phyloP scores from a whole-genome alignment of 2,888 invertebrate species.

The Noctua pronuba region DNA sequence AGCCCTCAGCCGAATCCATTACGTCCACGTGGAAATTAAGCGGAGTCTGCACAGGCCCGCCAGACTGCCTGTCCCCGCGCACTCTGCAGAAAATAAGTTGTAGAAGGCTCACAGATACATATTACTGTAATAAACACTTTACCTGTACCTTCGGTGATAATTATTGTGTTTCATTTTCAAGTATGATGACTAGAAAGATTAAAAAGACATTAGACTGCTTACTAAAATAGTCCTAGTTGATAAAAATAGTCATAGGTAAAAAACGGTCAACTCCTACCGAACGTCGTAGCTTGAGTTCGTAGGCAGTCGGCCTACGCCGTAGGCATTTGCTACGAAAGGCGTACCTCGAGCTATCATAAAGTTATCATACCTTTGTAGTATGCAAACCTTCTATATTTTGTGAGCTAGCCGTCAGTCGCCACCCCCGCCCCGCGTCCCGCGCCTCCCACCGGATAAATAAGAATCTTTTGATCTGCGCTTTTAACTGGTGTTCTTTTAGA shows the following conservation, averaged over 20 bases:
- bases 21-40: constrained; percentile 40
- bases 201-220: neutral
- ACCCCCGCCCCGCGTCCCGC: neutral
- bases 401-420: neutral
- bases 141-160: neutral
- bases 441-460: constrained; percentile 45
- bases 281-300: neutral
- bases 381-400: constrained; percentile 17
- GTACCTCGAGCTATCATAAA: constrained; percentile 6
- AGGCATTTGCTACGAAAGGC: constrained; percentile 38
- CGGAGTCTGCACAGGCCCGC: neutral
- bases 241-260: neutral
- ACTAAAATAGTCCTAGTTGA: neutral
- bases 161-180: neutral
- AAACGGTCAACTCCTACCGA: neutral
- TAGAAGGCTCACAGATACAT: constrained; percentile 8
- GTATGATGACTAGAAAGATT: neutral
- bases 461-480: constrained; percentile 71
- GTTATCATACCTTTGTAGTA: constrained; percentile 14
- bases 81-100: neutral
- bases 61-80: neutral
- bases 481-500: constrained; percentile 65
- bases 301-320: constrained; percentile 39
- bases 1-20: constrained; percentile 21
- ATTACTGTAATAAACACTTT: neutral